Conservation (phyloP, 92 coral and sea anemone genomes). For the Umimayanthus kanabou region DNA sequence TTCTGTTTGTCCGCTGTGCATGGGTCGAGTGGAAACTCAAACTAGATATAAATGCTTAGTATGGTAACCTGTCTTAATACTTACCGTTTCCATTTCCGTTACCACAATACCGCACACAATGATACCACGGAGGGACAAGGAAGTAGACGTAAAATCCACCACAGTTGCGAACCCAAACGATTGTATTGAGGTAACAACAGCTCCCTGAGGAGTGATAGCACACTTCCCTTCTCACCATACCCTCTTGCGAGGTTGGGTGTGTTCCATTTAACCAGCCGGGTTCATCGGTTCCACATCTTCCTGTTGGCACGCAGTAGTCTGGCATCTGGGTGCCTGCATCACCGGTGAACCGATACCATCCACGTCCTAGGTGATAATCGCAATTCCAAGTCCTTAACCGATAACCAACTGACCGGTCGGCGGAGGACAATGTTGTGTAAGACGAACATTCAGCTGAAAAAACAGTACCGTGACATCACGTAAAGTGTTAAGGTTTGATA, state of each 20-base stretch:
- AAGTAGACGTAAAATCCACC: constrained; percentile 4
- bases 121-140: not conserved
- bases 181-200: not conserved
- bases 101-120: not conserved
- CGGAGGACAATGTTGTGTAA: constrained; percentile 3
- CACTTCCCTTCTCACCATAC: constrained; percentile 12
- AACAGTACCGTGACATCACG: too few species aligned
- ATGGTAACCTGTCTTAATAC: too few species aligned
- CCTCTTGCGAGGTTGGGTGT: constrained; percentile 32
- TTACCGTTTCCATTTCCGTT: not conserved
- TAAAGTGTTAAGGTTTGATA: not conserved
- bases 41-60: too few species aligned
- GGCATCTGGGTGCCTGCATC: constrained; percentile 29
- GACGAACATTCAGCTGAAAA: constrained; percentile 5
- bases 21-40: too few species aligned
- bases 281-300: constrained; percentile 10
- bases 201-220: not conserved
- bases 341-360: constrained; percentile 13
- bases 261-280: constrained; percentile 44
- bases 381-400: not conserved
- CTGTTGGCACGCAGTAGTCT: constrained; percentile 8
- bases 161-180: not conserved
- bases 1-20: too few species aligned
- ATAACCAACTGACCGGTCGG: not conserved
- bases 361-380: not conserved